Evolutionary conservation across 2,888 invertebrate genomes (phyloP).

Genomic region (Tupiocoris notatus): DNA sequence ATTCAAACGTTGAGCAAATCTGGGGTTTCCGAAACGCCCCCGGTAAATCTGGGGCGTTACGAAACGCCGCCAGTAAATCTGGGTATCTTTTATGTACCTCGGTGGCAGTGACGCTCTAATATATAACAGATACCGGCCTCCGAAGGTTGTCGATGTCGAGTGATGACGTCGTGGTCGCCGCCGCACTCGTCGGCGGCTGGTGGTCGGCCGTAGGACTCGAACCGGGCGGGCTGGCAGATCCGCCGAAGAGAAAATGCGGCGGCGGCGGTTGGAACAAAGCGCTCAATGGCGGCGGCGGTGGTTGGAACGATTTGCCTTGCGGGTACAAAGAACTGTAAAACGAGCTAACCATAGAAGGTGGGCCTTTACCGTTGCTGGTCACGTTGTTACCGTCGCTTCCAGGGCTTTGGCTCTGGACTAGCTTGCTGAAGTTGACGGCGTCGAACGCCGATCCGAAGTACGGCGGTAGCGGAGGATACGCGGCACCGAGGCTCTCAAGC

Average conservation of each 20-base stretch:
- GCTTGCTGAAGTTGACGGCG: conserved; percentile 64
- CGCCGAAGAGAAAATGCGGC: conserved; percentile 53
- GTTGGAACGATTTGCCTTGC: conserved; percentile 50
- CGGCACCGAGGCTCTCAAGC: conserved; percentile 59
- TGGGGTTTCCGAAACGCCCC: too few species aligned
- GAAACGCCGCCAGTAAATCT: too few species aligned
- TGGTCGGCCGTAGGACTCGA: conserved; percentile 46
- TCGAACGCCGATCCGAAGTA: conserved; percentile 77
- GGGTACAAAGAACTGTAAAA: conserved; percentile 69
- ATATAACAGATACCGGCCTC: conserved; percentile 70
- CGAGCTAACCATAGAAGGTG: conserved; percentile 64
- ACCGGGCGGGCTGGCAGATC: conserved; percentile 55
- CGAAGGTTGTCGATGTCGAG: conserved; percentile 58
- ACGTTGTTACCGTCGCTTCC: conserved; percentile 53
- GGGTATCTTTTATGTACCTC: too few species aligned
- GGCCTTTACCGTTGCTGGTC: conserved; percentile 47
- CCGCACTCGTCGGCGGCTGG: conserved; percentile 24
- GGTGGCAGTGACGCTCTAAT: too few species aligned
- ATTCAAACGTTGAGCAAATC: too few species aligned
- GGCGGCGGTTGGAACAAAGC: conserved; percentile 54
- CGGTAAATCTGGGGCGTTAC: too few species aligned
- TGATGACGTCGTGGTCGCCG: conserved; percentile 40
- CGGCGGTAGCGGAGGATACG: conserved; percentile 65
- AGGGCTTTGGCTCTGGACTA: conserved; percentile 57
- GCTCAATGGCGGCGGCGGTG: conserved; percentile 46